Evolutionary conservation across 2,888 invertebrate genomes (phyloP), one percentile per base, ranked within the genome.

Genomic region (Ophion slaviceki): DNA sequence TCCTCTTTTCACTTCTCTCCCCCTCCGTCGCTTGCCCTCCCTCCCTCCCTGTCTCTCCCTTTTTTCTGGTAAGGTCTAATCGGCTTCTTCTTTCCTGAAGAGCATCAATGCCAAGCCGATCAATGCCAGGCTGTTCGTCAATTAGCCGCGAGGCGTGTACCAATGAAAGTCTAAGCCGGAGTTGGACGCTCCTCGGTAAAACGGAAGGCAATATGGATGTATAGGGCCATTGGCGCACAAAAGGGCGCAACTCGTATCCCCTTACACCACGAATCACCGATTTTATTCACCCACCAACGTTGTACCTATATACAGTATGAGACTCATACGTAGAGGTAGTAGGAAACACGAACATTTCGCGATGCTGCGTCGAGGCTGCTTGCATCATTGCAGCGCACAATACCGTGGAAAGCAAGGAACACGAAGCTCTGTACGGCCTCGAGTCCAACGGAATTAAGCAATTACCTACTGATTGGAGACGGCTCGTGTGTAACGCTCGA

Each of bases 391-490:
- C 62, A 47, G n/a, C 14, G 66, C 28, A 70, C 70, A 70, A 81
- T 76, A 76, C 59, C 53, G 47, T 14, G 74, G 77, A 76, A 53
- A 64, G 32, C 24, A 11, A 64, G 75, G 53, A 24, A 17, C 24
- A 17, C 45, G 28, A 40, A 59, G 70, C 45, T 68, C 83, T 45
- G 47, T 47, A 14, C 11, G 64, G 68, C 71, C 74, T 78, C 66
- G 80, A 40, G 68, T 76, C 87, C 88, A 88, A 88, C 89, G 91
- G 91, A 92, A 93, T 91, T 92, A 93, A 92, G 92, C 93, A 93
- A 93, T 93, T 93, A 93, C 90, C 91, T 90, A 90, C 91, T 93
- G 93, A 93, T 93, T 93, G 92, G 92, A 93, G 91, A 89, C 90
- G 75, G 80, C 87, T 89, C 75, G 62, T 81, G 70, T 61, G 71